These are phyloP conservation scores for Athene noctua DNA, from an alignment of 2,113 vertebrate genomes.

Conservation along the genomic window DNA sequence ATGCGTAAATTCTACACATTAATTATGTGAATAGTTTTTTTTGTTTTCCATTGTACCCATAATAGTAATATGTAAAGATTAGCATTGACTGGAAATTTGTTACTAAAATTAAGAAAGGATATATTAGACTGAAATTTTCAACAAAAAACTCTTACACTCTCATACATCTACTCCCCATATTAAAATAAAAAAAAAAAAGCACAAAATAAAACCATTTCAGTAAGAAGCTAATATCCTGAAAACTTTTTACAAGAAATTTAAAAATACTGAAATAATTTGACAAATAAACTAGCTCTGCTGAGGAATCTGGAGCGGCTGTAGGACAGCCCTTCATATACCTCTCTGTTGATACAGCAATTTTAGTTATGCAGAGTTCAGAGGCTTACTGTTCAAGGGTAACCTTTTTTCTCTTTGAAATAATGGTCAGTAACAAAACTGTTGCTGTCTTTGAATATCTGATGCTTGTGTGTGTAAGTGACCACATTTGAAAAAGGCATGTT, in stretches of 20 bases:
- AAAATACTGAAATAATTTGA: not conserved
- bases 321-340: not conserved
- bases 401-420: not conserved
- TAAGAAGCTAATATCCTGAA: not conserved
- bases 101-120: not conserved
- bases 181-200: not conserved
- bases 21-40: not conserved
- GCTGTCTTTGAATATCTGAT: not conserved
- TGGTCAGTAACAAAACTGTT: not conserved
- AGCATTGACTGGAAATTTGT: not conserved
- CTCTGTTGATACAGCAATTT: not conserved
- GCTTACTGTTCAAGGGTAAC: not conserved
- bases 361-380: not conserved
- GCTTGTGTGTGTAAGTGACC: not conserved
- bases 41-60: not conserved
- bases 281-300: not conserved
- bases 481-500: not conserved
- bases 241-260: not conserved
- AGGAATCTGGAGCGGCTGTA: not conserved
- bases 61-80: not conserved
- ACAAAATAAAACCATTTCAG: not conserved
- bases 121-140: not conserved
- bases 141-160: not conserved
- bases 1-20: fast-evolving
- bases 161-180: not conserved